Evolutionary conservation across 1,140 invertebrate species (phyloP), one percentile per base, ranked within the genome.

Genomic region (Phenacoccus solenopsis): DNA sequence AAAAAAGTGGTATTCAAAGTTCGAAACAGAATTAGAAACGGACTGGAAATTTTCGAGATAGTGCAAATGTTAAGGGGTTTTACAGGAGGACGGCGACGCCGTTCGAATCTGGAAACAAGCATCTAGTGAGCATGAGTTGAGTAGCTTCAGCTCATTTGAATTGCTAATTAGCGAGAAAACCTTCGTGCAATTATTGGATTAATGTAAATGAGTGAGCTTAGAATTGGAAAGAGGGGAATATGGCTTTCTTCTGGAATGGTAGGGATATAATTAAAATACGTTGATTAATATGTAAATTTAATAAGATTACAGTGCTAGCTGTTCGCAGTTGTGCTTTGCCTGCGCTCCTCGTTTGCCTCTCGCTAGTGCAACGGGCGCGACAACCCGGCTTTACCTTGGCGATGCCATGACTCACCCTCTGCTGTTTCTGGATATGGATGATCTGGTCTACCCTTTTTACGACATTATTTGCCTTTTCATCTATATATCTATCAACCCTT

Each of bases 241-340:
- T 27, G 73, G 74, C 74, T 77, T 74, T 74, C 73, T 74, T 76
- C 77, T 76, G 77, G 78, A 79, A 80, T 75, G 78, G 77, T 79
- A 78, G 79, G 85, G 83, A 85, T 86, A 90, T 91, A 92, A 91
- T 92, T 91, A 91, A 91, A 91, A 92, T 91, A 88, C 89, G 88
- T 91, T 91, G 90, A 92, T 92, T 92, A 92, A 92, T 92, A 92
- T 92, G 90, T 91, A 91, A 92, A 91, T 91, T 90, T 91, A 91
- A 91, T 91, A 91, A 92, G 90, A 92, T 92, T 91, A 92, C 89
- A 86, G 83, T 84, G 84, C 82, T 69, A 30, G 69, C 70, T 71
- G 67, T 27, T 69, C 49, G 35, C 32, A 38, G 30, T 69, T 32
- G 27, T 25, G 21, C 57, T 27, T 49, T 71, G 67, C 49, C 28